Evolutionary conservation across 2,888 invertebrate genomes (phyloP), one percentile per base, ranked within the genome.

Genomic region (Eustalomyia histrio): DNA sequence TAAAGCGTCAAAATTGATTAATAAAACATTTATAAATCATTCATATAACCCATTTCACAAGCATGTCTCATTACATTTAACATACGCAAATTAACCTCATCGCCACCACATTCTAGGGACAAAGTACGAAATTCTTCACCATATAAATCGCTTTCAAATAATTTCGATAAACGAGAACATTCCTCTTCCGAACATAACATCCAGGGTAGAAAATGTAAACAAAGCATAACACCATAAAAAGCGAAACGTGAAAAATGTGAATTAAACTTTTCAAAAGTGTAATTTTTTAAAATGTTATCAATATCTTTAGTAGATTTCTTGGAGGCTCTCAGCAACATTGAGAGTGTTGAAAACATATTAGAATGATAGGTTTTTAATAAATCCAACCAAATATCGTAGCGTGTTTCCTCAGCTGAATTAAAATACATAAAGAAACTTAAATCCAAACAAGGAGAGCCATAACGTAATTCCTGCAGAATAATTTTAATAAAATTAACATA

Each of bases 171-270:
- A 12, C 82, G 78, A 0, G 82, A 82, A 33, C 89, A 87, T 17
- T 90, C 90, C 0, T 84, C 74, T 3, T 87, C 86, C 35, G 67
- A 84, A 79, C 88, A 88, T 16, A 87, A 74, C 57, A 89, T 84
- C 89, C 89, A 90, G 4, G 90, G 90, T 79, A 89, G 68, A 35
- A 90, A 90, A 73, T 90, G 88, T 80, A 89, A 86, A 67, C 87
- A 88, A 43, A 90, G 83, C 84, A 89, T 83, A 2, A 85, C 87
- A 1, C 90, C 90, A 82, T 90, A 90, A 67, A 90, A 87, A 10
- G 89, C 90, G 72, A 87, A 89, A 47, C 88, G 89, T 5, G 86
- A 84, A 64, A 89, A 90, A 79, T 90, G 90, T 4, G 79, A 67
- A 79, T 87, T 83, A 55, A 90, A 90, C 1, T 85, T 84, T 2